Evolutionary conservation across 2,113 vertebrate species (phyloP), one percentile per base, ranked within the genome.

Genomic region (Jacana jacana): DNA sequence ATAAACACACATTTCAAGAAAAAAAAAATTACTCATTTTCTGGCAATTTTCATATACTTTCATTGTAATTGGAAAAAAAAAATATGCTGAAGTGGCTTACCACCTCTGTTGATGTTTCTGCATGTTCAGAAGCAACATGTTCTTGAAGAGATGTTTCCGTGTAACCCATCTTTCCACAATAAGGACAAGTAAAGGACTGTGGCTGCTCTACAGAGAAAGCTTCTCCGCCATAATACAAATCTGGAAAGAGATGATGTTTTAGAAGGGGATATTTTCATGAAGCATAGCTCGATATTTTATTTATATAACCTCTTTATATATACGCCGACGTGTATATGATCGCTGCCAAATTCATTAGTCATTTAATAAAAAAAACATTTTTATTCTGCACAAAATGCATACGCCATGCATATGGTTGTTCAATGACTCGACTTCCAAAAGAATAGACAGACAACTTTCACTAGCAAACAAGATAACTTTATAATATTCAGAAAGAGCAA

Each of bases 181-280:
- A 99, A 95, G 99, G 99, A 98, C 99, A 99, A 92, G 99, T 99
- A 97, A 99, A 99, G 27, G 99, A 99, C 97, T 99, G 99, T 69
- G 99, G 99, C 95, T 99, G 99, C 96, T 99, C 99, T 98, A 99
- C 98, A 95, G 99, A 99, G 97, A 99, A 99, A 58, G 99, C 99
- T 98, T 99, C 99, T 86, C 99, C 99, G 93, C 99, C 99, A 97
- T 99, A 99, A 98, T 99, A 99, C 97, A 99, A 98, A 98, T 99
- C 99, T 99, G 98, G 75, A 73, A 35, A 91, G 81, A 86, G n/a
- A 86, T 70, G 15, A 65, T 70, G 27, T 79, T 90, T 90, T 65
- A 88, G 46, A 20, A 93, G 24, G 13, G 11, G 33, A 71, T 93
- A 75, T 71, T 87, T 87, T 84, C 39, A 88, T 88, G 79, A 18